phyloP scores from a whole-genome alignment of 2,113 vertebrate genomes.

The Ammospiza nelsoni region DNA sequence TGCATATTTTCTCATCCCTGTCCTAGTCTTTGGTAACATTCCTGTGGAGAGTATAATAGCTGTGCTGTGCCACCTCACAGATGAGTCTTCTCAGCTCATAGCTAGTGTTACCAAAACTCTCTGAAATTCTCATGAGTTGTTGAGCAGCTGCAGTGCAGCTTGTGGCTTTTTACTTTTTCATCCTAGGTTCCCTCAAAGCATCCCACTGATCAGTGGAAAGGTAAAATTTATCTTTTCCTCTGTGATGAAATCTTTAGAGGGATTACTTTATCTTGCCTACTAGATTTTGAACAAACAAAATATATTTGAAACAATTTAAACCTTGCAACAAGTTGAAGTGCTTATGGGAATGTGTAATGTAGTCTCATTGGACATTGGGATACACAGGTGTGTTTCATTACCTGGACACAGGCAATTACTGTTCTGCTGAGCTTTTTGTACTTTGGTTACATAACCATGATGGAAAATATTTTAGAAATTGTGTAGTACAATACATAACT shows the following conservation, averaged over 20 bases:
- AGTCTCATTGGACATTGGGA: neutral
- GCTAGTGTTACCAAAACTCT: neutral
- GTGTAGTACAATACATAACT: neutral
- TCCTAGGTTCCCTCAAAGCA: neutral
- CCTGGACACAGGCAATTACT: neutral
- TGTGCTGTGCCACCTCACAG: neutral
- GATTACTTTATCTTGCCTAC: neutral
- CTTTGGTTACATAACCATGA: neutral
- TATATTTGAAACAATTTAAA: neutral
- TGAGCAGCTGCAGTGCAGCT: neutral
- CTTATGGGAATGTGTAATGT: neutral
- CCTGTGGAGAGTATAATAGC: neutral
- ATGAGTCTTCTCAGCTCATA: neutral
- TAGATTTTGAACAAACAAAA: neutral
- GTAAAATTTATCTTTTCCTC: neutral
- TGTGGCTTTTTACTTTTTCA: neutral
- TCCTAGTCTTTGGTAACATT: neutral
- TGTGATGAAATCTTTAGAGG: neutral
- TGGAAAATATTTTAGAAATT: neutral
- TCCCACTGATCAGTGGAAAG: neutral
- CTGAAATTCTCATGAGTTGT: neutral
- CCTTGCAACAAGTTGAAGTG: neutral
- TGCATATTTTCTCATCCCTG: neutral
- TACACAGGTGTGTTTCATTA: rapidly evolving
- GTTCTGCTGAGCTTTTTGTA: neutral